phyloP scores from a whole-genome alignment of 2,888 invertebrate genomes.

The Stenotaenia linearis region DNA sequence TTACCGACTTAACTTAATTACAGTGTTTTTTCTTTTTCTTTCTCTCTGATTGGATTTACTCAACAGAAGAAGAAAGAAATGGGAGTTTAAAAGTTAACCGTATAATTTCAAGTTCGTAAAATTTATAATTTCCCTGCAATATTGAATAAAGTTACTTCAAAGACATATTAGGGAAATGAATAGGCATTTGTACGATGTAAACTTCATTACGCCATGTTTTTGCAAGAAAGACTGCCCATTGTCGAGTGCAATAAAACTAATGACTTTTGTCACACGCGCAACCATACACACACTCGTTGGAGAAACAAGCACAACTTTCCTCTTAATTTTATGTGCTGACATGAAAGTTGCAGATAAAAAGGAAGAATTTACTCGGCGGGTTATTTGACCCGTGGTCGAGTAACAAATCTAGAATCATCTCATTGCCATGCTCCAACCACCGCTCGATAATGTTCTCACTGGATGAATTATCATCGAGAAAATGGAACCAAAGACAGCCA shows the following conservation, averaged over 20 bases:
- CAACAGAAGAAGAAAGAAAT: not conserved
- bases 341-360: conserved; percentile 8
- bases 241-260: conserved; percentile 14
- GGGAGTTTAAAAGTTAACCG: not conserved
- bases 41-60: not conserved
- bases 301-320: conserved; percentile 2
- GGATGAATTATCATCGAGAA: conserved; percentile 9
- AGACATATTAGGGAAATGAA: not conserved
- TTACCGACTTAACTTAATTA: not conserved
- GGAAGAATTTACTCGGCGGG: not conserved
- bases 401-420: conserved; percentile 24
- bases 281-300: not conserved
- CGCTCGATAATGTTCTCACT: conserved; percentile 20
- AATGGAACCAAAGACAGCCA: conserved; percentile 17
- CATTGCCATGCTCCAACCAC: conserved; percentile 21
- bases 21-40: not conserved
- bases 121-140: not conserved
- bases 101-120: not conserved
- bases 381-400: conserved; percentile 17
- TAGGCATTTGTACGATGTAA: not conserved
- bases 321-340: conserved; percentile 21
- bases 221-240: not conserved
- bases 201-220: not conserved
- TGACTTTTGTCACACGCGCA: conserved; percentile 7
- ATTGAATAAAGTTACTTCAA: not conserved